These are phyloP conservation scores for Chrysina gloriosa DNA, from an alignment of 2,888 invertebrate genomes.

Conservation along the genomic window DNA sequence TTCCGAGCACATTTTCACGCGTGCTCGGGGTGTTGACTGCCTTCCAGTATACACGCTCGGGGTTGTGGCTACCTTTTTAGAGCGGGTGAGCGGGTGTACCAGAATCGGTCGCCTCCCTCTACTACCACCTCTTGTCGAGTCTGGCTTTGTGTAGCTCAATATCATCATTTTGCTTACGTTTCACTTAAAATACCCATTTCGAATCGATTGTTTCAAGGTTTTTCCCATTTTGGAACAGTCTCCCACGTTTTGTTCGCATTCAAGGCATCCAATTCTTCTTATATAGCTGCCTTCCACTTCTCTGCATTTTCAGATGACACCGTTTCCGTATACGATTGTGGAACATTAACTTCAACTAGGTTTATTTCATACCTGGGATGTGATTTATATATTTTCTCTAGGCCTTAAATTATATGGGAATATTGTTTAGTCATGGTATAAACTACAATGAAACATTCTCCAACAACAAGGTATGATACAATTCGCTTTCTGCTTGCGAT, in stretches of 20 bases:
- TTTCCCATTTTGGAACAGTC: constrained; percentile 35
- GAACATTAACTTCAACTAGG: constrained; percentile 39
- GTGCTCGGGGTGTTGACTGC: too few species aligned
- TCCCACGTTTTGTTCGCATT: constrained; percentile 47
- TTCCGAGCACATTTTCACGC: too few species aligned
- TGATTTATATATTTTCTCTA: constrained; percentile 1
- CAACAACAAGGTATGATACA: not conserved
- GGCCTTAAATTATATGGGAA: not conserved
- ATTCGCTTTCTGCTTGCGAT: not conserved
- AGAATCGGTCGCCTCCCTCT: too few species aligned
- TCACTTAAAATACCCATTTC: constrained; percentile 43
- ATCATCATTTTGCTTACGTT: not conserved
- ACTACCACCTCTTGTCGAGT: too few species aligned
- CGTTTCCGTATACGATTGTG: constrained; percentile 47
- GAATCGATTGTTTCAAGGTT: constrained; percentile 10
- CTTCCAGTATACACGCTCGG: too few species aligned
- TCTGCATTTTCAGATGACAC: constrained; percentile 31
- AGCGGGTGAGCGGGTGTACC: too few species aligned
- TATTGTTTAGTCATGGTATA: constrained; percentile 44
- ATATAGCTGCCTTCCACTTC: constrained; percentile 48
- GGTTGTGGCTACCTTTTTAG: too few species aligned
- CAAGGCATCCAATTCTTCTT: constrained; percentile 47
- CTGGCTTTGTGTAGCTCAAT: constrained; percentile 33
- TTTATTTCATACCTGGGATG: constrained; percentile 42
- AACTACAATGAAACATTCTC: constrained; percentile 51